Conservation (phyloP, 2,113 vertebrate genomes). For the Heterochromis multidens region DNA sequence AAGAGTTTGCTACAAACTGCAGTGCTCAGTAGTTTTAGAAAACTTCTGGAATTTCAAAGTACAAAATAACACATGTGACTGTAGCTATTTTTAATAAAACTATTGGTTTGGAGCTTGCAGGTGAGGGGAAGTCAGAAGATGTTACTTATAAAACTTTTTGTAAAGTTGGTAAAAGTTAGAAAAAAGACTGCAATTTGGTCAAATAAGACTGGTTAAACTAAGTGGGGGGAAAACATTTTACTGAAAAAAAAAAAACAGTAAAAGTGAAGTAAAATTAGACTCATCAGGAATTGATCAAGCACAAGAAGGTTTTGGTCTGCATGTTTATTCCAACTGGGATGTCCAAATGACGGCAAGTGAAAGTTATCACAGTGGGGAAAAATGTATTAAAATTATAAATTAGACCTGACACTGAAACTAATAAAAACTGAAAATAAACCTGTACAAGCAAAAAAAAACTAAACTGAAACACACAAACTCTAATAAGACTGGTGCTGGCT, state of each 20-base stretch:
- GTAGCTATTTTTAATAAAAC: not conserved
- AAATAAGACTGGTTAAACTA: too few species aligned
- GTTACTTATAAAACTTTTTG: not conserved
- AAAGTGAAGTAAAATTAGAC: not conserved
- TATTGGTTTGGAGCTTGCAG: not conserved
- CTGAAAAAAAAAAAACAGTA: too few species aligned
- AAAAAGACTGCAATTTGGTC: not conserved
- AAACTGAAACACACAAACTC: not conserved
- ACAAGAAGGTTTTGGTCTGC: not conserved
- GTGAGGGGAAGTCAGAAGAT: not conserved
- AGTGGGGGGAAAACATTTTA: too few species aligned
- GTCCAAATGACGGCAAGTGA: too few species aligned
- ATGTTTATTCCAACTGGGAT: too few species aligned
- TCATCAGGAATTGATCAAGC: not conserved
- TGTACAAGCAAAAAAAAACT: too few species aligned
- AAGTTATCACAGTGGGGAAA: too few species aligned
- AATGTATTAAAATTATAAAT: not conserved
- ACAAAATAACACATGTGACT: not conserved
- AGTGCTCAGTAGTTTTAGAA: not conserved
- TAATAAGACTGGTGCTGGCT: not conserved
- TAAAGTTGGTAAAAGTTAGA: not conserved
- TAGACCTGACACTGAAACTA: too few species aligned
- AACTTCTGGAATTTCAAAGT: not conserved
- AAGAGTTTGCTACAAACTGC: not conserved
- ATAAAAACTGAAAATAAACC: too few species aligned